Percentiles rank a stretch among this genome's conserved stretches.
These are phyloP conservation scores for Keiferia lycopersicella DNA, from an alignment of 2,888 invertebrate genomes.

Conservation along the genomic window DNA sequence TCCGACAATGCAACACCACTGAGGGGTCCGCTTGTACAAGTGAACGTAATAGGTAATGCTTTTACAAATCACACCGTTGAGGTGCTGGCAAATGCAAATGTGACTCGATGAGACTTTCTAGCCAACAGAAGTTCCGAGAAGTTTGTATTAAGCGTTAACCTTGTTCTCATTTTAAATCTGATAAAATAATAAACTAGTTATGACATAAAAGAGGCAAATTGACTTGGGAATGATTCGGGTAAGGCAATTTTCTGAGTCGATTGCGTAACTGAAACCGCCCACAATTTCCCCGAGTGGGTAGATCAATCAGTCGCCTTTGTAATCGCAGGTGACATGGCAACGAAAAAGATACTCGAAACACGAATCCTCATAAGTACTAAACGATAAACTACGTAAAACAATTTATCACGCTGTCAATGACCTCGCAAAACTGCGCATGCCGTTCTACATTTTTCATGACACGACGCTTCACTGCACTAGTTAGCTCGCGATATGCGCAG, in stretches of 20 bases:
- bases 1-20: constrained; percentile 42
- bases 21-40: constrained; percentile 10
- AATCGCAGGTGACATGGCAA: background rate
- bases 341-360: background rate
- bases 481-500: constrained; percentile 22
- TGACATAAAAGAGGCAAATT: background rate
- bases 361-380: background rate
- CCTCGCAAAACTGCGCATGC: constrained; percentile 51
- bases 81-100: background rate
- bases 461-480: constrained; percentile 45
- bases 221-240: background rate
- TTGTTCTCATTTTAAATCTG: background rate
- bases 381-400: constrained; percentile 36
- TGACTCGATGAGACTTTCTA: background rate
- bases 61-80: constrained; percentile 30
- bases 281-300: background rate
- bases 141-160: background rate
- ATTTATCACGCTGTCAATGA: constrained; percentile 63
- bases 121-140: background rate
- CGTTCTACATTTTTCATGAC: constrained; percentile 49
- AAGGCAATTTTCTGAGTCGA: background rate
- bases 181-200: background rate
- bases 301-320: background rate
- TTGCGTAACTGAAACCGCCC: background rate
- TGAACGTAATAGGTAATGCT: constrained; percentile 24